Evolutionary conservation across 2,888 invertebrate species (phyloP).

Genomic region (Hybos culiciformis): DNA sequence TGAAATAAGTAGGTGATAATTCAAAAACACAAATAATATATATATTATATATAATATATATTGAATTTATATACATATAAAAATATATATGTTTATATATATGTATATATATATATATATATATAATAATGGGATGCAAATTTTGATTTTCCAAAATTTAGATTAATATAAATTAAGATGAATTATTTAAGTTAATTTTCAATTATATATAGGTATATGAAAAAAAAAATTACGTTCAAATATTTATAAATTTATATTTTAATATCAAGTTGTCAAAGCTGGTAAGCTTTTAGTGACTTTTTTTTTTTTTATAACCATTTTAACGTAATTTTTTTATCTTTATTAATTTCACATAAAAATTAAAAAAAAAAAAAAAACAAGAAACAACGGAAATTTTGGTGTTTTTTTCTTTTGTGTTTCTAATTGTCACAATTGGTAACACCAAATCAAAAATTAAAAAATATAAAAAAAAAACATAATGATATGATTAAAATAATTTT

Average conservation of each 20-base stretch:
- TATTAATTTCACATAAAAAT: background rate
- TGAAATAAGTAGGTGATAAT: background rate
- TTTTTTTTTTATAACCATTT: background rate
- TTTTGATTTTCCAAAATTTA: no score
- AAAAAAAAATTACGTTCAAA: no score
- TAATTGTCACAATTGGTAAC: background rate
- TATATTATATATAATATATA: conserved; percentile 11
- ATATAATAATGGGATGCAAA: conserved; percentile 34
- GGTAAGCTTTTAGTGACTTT: no score
- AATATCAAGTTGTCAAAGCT: no score
- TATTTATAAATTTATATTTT: no score
- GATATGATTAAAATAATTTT: no score
- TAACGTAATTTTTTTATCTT: background rate
- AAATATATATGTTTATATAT: no score
- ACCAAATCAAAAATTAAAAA: background rate
- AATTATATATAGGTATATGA: no score
- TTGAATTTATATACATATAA: conserved; percentile 8
- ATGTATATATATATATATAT: background rate
- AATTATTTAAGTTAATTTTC: no score
- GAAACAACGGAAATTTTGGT: background rate
- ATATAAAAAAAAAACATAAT: background rate
- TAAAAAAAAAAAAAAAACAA: background rate
- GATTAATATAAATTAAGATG: no score
- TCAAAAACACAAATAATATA: conserved; percentile 13
- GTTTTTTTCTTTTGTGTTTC: background rate